Percentiles rank a stretch among this genome's conserved stretches.
phyloP scores from a whole-genome alignment of 2,888 invertebrate species.

The Clivina fossor region DNA sequence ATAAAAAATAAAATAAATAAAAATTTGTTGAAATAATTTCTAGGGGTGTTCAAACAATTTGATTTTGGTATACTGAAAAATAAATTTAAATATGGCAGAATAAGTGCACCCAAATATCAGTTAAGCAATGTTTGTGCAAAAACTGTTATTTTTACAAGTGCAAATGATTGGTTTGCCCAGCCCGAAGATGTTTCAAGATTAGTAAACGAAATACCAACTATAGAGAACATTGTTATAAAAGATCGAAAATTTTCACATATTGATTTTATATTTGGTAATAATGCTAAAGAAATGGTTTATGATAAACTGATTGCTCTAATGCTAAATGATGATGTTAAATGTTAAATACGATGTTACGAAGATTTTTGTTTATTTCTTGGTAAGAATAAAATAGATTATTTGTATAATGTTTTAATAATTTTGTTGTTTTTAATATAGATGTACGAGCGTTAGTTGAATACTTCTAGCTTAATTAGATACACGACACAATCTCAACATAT shows the following conservation, averaged over 20 bases:
- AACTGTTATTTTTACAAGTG: not conserved
- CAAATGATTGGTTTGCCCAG: not conserved
- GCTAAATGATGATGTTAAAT: no score
- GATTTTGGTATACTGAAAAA: not conserved
- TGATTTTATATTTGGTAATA: constrained; percentile 6
- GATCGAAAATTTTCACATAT: constrained; percentile 5
- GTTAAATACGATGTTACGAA: no score
- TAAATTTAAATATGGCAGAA: not conserved
- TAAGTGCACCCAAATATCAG: constrained; percentile 1
- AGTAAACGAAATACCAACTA: not conserved
- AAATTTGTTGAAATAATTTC: no score
- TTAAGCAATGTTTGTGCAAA: not conserved
- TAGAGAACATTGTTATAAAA: not conserved
- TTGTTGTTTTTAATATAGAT: no score
- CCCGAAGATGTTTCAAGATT: not conserved
- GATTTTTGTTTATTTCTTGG: no score
- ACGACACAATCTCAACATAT: no score
- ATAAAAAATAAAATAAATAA: no score
- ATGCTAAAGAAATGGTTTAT: constrained; percentile 9
- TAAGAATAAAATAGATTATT: no score
- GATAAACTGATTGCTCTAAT: not conserved
- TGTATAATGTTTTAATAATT: no score
- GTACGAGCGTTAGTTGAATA: no score
- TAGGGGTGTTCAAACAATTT: constrained; percentile 4
- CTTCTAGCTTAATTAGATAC: no score